Conservation (phyloP, 2,888 invertebrate genomes). For the Melangyna quadrimaculata region DNA sequence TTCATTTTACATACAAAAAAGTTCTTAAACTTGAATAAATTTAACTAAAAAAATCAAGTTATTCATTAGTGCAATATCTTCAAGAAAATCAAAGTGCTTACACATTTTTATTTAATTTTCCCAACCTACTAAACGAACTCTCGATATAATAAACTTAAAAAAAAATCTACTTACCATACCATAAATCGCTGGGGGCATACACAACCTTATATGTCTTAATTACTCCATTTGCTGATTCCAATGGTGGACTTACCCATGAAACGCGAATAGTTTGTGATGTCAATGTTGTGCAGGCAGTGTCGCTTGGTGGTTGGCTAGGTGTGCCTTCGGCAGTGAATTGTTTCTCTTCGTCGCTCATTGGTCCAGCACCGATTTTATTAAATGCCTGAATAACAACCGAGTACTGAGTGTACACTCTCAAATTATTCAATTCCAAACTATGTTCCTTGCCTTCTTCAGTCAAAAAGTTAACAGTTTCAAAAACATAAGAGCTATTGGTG, state of each 20-base stretch:
- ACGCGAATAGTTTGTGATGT: constrained; percentile 97
- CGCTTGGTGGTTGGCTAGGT: constrained; percentile 94
- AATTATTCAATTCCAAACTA: constrained; percentile 89
- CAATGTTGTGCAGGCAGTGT: constrained; percentile 94
- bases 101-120: neutral
- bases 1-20: neutral
- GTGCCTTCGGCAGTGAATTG: constrained; percentile 97
- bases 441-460: constrained; percentile 96
- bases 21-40: neutral
- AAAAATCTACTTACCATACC: constrained; percentile 89
- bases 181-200: constrained; percentile 93
- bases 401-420: constrained; percentile 96
- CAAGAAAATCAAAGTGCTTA: neutral
- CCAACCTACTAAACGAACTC: neutral
- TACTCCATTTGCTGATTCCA: constrained; percentile 95
- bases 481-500: constrained; percentile 92
- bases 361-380: constrained; percentile 96
- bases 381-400: constrained; percentile 97
- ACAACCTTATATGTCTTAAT: constrained; percentile 98
- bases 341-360: constrained; percentile 92
- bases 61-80: neutral
- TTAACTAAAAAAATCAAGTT: neutral
- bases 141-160: neutral
- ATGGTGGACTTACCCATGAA: constrained; percentile 96
- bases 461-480: constrained; percentile 95